A percentile compares a stretch with the other conserved stretches of the same genome.
These are phyloP conservation scores for Callimico goeldii DNA, from an alignment of 2,797 vertebrate species.

Conservation along the genomic window DNA sequence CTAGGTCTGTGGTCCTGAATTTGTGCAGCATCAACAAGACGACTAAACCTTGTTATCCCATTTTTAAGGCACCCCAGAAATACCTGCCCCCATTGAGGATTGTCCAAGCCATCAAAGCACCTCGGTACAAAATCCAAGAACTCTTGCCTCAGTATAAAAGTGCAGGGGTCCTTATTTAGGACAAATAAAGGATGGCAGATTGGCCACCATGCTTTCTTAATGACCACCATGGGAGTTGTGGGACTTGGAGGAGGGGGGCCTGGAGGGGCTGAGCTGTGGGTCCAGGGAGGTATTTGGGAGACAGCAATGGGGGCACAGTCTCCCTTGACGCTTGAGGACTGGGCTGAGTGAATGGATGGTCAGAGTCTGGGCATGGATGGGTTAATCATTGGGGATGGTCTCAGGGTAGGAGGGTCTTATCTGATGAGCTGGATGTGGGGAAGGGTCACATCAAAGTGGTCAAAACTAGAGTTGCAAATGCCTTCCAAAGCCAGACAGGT, in stretches of 20 bases:
- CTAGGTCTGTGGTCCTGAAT: slow-evolving; percentile 51
- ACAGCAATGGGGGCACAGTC: not conserved
- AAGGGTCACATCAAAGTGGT: not conserved
- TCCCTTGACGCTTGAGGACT: not conserved
- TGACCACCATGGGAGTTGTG: not conserved
- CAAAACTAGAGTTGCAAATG: not conserved
- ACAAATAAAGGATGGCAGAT: slow-evolving; percentile 61
- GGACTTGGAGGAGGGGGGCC: not conserved
- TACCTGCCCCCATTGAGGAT: slow-evolving; percentile 65
- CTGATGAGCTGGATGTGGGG: not conserved
- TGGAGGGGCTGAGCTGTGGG: not conserved
- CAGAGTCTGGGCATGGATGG: not conserved
- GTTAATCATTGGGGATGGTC: not conserved
- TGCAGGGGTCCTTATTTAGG: slow-evolving; percentile 55
- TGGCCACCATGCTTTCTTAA: not conserved
- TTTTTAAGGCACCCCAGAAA: slow-evolving; percentile 63
- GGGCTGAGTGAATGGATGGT: not conserved
- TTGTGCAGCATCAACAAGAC: slow-evolving; percentile 41
- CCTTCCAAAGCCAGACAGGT: not conserved
- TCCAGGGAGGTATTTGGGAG: not conserved
- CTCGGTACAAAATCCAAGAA: slow-evolving; percentile 63
- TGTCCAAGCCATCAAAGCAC: slow-evolving; percentile 61
- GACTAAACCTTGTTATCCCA: not conserved
- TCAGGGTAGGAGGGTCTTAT: not conserved
- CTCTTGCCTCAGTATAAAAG: slow-evolving; percentile 68